These are phyloP conservation scores for Drosophila bunnanda DNA, from an alignment of 2,888 invertebrate species.

Conservation along the genomic window DNA sequence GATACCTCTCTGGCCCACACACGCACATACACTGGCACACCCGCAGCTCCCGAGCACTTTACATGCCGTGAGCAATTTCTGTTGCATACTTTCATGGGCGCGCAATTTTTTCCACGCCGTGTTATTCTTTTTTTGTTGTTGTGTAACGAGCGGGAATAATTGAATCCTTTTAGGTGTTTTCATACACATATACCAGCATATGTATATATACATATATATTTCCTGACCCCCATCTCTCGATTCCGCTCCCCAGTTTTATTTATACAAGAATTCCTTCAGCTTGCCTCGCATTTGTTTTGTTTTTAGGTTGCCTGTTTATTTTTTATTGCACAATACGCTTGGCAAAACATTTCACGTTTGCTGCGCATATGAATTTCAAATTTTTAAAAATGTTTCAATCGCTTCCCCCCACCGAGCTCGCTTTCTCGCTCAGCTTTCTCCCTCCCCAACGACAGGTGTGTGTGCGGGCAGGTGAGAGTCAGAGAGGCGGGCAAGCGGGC, in stretches of 20 bases:
- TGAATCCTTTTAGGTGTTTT: slow-evolving; percentile 81
- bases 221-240: slow-evolving; percentile 39
- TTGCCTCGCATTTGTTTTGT: slow-evolving; percentile 43
- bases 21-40: background rate
- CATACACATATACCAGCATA: slow-evolving; percentile 65
- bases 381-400: slow-evolving; percentile 80
- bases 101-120: slow-evolving; percentile 46
- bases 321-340: slow-evolving; percentile 79
- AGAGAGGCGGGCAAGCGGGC: slow-evolving; percentile 23
- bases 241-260: slow-evolving; percentile 67
- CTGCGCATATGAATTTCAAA: slow-evolving; percentile 80
- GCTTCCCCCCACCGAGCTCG: slow-evolving; percentile 2
- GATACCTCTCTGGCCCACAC: background rate
- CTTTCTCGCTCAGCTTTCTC: background rate
- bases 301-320: slow-evolving; percentile 55
- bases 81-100: slow-evolving; percentile 78
- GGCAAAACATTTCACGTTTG: slow-evolving; percentile 80
- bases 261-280: slow-evolving; percentile 44
- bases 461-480: slow-evolving; percentile 12
- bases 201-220: background rate
- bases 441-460: slow-evolving; percentile 40
- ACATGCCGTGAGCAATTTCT: slow-evolving; percentile 76
- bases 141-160: slow-evolving; percentile 81
- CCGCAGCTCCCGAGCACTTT: slow-evolving; percentile 59
- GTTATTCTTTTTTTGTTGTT: slow-evolving; percentile 61